A percentile compares a stretch with the other conserved stretches of the same genome.
These are phyloP conservation scores for Ptilodon capucinus DNA, from an alignment of 2,888 invertebrate genomes.

Conservation along the genomic window DNA sequence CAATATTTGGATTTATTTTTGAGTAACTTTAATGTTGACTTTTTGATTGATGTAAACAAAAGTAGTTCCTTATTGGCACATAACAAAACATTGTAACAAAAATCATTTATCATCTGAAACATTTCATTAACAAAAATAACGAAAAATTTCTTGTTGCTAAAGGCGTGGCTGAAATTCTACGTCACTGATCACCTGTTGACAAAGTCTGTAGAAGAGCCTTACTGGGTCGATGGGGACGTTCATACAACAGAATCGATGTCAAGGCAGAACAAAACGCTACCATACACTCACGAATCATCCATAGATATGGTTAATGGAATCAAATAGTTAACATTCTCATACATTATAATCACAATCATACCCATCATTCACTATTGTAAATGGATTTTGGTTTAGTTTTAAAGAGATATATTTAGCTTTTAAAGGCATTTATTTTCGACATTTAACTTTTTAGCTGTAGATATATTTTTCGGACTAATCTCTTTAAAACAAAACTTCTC, in stretches of 20 bases:
- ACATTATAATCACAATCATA: constrained; percentile 39
- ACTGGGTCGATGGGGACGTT: constrained; percentile 71
- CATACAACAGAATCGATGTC: constrained; percentile 68
- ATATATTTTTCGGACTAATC: too few relatives aligned
- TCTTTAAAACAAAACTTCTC: constrained; percentile 54
- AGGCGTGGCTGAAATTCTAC: constrained; percentile 83
- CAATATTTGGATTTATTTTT: constrained; percentile 16
- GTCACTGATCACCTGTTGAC: constrained; percentile 78
- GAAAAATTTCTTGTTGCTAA: constrained; percentile 69
- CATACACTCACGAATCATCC: constrained; percentile 68
- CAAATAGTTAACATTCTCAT: constrained; percentile 61
- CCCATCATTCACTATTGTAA: constrained; percentile 53
- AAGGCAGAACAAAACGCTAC: constrained; percentile 60
- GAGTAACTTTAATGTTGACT: background rate
- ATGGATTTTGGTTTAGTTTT: constrained; percentile 50
- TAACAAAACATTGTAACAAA: constrained; percentile 7
- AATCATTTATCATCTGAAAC: constrained; percentile 6
- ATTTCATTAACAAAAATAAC: constrained; percentile 36
- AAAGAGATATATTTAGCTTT: constrained; percentile 54
- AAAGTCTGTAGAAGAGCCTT: constrained; percentile 76
- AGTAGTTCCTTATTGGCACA: constrained; percentile 14
- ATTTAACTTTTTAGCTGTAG: too few relatives aligned
- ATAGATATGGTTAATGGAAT: constrained; percentile 77
- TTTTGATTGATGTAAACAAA: constrained; percentile 7
- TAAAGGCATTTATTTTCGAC: constrained; percentile 39